These are phyloP conservation scores for Electrophaes corylata DNA, from an alignment of 2,888 invertebrate species.

Conservation along the genomic window DNA sequence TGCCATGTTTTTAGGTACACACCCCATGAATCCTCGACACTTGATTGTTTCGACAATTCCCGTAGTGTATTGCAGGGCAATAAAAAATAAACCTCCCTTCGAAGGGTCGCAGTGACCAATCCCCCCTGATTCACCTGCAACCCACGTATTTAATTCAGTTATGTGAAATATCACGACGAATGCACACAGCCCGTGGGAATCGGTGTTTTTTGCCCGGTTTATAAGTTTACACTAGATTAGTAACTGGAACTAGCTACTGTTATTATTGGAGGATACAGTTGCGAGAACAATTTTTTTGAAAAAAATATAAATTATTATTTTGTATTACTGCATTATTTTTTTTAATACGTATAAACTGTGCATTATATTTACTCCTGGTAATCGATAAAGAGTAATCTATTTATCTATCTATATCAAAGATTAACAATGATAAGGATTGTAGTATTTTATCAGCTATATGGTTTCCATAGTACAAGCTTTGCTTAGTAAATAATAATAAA, in stretches of 20 bases:
- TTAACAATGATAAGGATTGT: no score
- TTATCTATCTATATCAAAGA: no score
- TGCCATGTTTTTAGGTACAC: neutral
- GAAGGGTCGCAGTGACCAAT: conserved; percentile 58
- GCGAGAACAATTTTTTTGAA: no score
- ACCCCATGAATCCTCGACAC: conserved; percentile 13
- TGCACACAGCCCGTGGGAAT: conserved; percentile 47
- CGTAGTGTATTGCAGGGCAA: conserved; percentile 19
- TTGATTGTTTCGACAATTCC: conserved; percentile 27
- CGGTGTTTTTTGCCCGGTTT: conserved; percentile 33
- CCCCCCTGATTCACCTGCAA: conserved; percentile 68
- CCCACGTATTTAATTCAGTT: conserved; percentile 80
- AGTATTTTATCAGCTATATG: no score
- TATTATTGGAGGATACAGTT: no score
- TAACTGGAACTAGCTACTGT: neutral
- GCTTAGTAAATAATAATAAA: no score
- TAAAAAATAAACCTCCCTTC: conserved; percentile 33
- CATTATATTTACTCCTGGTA: no score
- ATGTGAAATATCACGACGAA: conserved; percentile 59
- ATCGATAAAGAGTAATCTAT: no score
- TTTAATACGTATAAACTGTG: no score
- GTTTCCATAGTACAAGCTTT: no score
- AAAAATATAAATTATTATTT: no score
- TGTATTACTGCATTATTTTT: no score
- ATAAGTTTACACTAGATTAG: conserved; percentile 5